Base-by-base conservation (phyloP, 2,888 invertebrate species). In the Clitarchus hookeri region DNA sequence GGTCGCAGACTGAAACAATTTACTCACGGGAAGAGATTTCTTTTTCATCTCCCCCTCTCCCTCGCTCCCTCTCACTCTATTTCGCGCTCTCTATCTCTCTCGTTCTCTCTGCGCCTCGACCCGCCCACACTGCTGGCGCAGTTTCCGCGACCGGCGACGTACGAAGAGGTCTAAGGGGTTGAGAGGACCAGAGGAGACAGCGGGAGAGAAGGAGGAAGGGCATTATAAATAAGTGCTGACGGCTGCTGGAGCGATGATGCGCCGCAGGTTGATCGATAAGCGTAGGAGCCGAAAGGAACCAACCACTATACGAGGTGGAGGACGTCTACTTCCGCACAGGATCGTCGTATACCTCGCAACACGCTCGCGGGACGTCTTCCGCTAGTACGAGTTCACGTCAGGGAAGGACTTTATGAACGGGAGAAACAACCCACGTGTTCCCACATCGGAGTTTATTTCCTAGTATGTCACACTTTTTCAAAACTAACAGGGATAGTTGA, bases 271-370 rank as follows among this genome's bases (percentile, higher is more conserved):
- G 65, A 65, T 65, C 65, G 65, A 65, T 65, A 65, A n/a, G 8
- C 65, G 65, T 23, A n/a, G 23, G 65, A 65, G 65, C 48, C 48
- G 48, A 65, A 23, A 19, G 65, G 65, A 19, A 65, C 12, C 65
- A 65, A 65, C 65, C 65, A 65, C 65, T 65, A 23, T 65, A n/a
- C 65, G 65, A 65, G 65, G 65, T n/a, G 65, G 65, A 65, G 23
- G 65, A 65, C 8, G 65, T 23, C 65, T 65, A n/a, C 65, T 65
- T 19, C n/a, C 8, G 23, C 48, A 16, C 11, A 48, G 36, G 36
- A 36, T 36, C 36, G 36, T 36, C 4, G 36, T 36, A 4, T 36
- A 36, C 36, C 4, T 4, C 36, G 36, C 2, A 36, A 36, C 36
- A 36, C 36, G 4, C 36, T 36, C 36, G 4, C 36, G 36, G 36